A percentile compares a stretch with the other conserved stretches of the same genome.
These are phyloP conservation scores for Leptinotarsa defecta DNA, from an alignment of 1,140 invertebrate species.

Conservation along the genomic window DNA sequence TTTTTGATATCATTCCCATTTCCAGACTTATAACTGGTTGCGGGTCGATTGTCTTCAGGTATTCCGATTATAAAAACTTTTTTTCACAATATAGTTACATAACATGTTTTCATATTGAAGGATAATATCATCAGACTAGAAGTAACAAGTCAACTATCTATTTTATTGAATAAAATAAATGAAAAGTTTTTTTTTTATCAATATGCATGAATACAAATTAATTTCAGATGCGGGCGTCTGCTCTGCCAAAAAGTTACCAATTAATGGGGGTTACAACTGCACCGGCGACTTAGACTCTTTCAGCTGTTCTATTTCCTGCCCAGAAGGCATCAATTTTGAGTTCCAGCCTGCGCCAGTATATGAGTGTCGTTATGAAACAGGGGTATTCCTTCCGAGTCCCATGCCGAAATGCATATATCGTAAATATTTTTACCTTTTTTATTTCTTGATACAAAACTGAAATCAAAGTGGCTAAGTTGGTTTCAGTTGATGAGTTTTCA, in stretches of 20 bases:
- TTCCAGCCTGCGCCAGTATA: slow-evolving; percentile 66
- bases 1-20: too few relatives aligned
- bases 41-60: too few relatives aligned
- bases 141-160: too few relatives aligned
- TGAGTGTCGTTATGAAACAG: slow-evolving; percentile 70
- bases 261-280: slow-evolving; percentile 78
- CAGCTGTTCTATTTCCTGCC: slow-evolving; percentile 70
- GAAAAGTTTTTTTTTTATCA: too few relatives aligned
- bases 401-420: slow-evolving; percentile 76
- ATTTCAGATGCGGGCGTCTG: slow-evolving; percentile 64
- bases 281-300: slow-evolving; percentile 63
- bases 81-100: too few relatives aligned
- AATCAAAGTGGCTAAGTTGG: neutral
- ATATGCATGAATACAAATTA: too few relatives aligned
- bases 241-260: slow-evolving; percentile 64
- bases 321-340: slow-evolving; percentile 65
- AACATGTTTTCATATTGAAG: too few relatives aligned
- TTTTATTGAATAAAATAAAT: too few relatives aligned
- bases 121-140: too few relatives aligned
- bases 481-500: neutral
- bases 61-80: too few relatives aligned
- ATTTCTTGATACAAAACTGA: neutral
- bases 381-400: slow-evolving; percentile 69
- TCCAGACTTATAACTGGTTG: too few relatives aligned
- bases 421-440: slow-evolving; percentile 55